Conservation (phyloP, 2,797 vertebrate species). For the Cynodonichthys magdalenae region DNA sequence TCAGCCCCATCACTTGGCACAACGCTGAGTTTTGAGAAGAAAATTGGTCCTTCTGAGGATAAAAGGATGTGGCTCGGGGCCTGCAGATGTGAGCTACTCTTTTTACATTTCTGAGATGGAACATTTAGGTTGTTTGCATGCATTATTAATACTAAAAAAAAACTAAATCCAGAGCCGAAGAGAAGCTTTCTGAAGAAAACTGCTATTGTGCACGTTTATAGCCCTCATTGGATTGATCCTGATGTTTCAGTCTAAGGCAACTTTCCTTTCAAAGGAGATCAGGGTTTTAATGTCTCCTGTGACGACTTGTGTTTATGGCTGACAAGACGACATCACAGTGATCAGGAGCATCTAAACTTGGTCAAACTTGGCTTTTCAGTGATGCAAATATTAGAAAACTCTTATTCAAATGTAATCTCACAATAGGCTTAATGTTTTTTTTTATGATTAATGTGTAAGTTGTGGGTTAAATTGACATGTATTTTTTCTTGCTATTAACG, state of each 20-base stretch:
- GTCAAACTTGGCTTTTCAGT: conserved; percentile 45
- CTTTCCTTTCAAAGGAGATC: conserved; percentile 64
- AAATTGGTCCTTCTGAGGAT: conserved; percentile 11
- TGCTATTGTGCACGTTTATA: conserved; percentile 66
- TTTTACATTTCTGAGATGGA: conserved; percentile 11
- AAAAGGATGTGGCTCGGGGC: conserved; percentile 6
- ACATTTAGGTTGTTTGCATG: conserved; percentile 46
- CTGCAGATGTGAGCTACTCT: conserved; percentile 2
- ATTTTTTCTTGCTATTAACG: too few relatives aligned
- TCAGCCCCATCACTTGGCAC: conserved; percentile 15
- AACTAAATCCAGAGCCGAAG: conserved; percentile 50
- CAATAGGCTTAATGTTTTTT: not conserved
- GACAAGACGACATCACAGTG: conserved; percentile 63
- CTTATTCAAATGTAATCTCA: conserved; percentile 1
- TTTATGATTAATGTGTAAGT: too few relatives aligned
- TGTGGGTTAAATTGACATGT: too few relatives aligned
- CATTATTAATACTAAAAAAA: conserved; percentile 32
- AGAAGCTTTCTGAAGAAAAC: conserved; percentile 61
- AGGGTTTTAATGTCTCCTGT: conserved; percentile 50
- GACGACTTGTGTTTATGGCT: conserved; percentile 47
- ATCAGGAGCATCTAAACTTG: conserved; percentile 39
- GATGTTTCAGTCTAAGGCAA: conserved; percentile 81
- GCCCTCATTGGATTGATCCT: conserved; percentile 80
- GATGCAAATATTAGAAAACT: conserved; percentile 9
- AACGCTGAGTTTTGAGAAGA: conserved; percentile 16